Evolutionary conservation across 2,888 invertebrate genomes (phyloP).

Genomic region (Leucoptera coffeella): DNA sequence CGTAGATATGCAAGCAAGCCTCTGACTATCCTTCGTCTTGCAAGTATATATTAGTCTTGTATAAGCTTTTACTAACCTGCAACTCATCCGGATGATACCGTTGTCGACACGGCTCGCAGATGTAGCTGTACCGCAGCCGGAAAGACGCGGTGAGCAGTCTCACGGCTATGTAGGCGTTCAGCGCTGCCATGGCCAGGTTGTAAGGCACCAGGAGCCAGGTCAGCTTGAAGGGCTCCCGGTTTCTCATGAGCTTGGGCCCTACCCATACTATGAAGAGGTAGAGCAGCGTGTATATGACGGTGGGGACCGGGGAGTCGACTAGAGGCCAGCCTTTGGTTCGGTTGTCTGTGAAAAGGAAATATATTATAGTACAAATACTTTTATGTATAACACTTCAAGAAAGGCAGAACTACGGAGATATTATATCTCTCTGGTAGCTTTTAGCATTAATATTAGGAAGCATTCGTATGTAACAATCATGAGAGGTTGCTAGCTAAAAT

Average conservation of each 20-base stretch:
- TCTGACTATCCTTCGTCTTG: too few species aligned
- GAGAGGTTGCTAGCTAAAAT: too few species aligned
- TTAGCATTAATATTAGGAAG: too few species aligned
- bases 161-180: constrained; percentile 79
- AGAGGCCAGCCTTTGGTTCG: constrained; percentile 80
- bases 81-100: constrained; percentile 73
- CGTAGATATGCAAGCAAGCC: too few species aligned
- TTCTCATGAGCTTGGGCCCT: constrained; percentile 77
- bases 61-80: constrained; percentile 55
- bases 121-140: constrained; percentile 72
- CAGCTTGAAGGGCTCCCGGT: constrained; percentile 68
- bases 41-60: background rate
- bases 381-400: too few species aligned
- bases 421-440: too few species aligned
- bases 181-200: constrained; percentile 74
- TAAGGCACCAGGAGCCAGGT: constrained; percentile 75
- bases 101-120: constrained; percentile 80
- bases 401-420: too few species aligned
- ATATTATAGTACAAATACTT: too few species aligned
- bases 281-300: constrained; percentile 59
- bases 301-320: constrained; percentile 75
- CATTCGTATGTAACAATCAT: too few species aligned
- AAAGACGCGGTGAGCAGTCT: constrained; percentile 70
- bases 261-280: constrained; percentile 74
- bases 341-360: constrained; percentile 62